Evolutionary conservation across 2,113 vertebrate genomes (phyloP).

Genomic region (Agapornis roseicollis): DNA sequence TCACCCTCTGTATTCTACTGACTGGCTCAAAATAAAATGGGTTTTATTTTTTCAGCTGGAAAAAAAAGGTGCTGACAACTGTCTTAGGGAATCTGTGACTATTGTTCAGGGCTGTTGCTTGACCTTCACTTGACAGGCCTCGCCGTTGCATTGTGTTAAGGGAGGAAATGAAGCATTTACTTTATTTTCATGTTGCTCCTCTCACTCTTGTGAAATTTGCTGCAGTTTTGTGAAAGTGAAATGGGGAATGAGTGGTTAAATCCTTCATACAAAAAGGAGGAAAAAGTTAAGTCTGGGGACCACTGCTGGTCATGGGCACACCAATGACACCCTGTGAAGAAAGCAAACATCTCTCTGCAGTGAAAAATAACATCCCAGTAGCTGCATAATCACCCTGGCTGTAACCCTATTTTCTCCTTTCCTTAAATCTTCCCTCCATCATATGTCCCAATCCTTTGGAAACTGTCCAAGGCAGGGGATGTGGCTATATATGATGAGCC

Average conservation of each 20-base stretch:
- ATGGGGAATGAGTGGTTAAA: background rate
- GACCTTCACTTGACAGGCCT: slow-evolving; percentile 33
- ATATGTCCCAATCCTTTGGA: background rate
- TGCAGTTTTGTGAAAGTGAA: background rate
- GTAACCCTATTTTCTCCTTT: background rate
- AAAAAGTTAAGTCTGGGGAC: background rate
- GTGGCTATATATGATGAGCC: background rate
- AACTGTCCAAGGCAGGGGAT: background rate
- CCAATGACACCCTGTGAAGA: background rate
- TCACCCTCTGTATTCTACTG: background rate
- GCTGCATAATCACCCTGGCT: background rate
- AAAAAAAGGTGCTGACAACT: background rate
- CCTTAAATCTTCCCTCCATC: background rate
- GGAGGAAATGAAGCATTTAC: background rate
- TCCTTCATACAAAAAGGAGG: background rate
- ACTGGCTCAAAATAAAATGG: background rate
- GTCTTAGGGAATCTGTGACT: background rate
- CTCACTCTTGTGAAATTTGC: background rate
- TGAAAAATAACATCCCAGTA: background rate
- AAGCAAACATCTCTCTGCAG: background rate
- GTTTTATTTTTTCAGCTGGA: background rate
- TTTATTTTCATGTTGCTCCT: background rate
- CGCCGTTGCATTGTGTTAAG: background rate
- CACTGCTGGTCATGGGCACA: background rate
- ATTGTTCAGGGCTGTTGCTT: slow-evolving; percentile 7